Percentiles rank a stretch among this genome's conserved stretches.
These are phyloP conservation scores for Thysanoteuthis rhombus DNA, from an alignment of 2,888 invertebrate genomes.

Conservation along the genomic window DNA sequence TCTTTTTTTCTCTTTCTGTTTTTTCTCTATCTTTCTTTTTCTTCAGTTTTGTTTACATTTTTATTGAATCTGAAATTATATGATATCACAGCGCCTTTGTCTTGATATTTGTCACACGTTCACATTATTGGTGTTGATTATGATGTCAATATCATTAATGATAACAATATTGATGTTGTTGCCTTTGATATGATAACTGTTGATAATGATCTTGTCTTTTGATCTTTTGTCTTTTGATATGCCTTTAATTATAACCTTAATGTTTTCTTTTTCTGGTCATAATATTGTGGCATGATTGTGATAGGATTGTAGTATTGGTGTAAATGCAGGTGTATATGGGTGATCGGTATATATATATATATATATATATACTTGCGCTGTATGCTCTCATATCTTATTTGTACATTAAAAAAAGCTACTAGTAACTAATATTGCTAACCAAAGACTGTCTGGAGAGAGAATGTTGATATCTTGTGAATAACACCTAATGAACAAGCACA, in stretches of 20 bases:
- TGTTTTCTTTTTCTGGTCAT: not conserved
- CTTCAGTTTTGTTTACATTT: not conserved
- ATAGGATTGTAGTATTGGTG: not conserved
- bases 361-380: constrained; percentile 13
- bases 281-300: constrained; percentile 30
- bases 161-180: not conserved
- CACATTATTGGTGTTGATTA: not conserved
- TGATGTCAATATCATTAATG: not conserved
- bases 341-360: not conserved
- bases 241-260: not conserved
- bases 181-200: not conserved
- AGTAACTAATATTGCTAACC: not conserved
- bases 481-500: not conserved
- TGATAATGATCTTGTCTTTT: not conserved
- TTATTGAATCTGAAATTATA: not conserved
- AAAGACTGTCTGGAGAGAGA: not conserved
- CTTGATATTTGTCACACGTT: not conserved
- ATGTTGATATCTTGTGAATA: not conserved
- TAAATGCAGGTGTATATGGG: not conserved
- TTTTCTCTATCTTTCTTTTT: not conserved
- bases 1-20: not conserved
- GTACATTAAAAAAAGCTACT: not conserved
- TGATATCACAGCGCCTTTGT: not conserved
- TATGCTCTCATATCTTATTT: not conserved
- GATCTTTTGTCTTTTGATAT: too few relatives aligned